Percentiles rank a stretch among this genome's conserved stretches.
Evolutionary conservation across 2,888 invertebrate species (phyloP).

Genomic region (Drosophila merina): DNA sequence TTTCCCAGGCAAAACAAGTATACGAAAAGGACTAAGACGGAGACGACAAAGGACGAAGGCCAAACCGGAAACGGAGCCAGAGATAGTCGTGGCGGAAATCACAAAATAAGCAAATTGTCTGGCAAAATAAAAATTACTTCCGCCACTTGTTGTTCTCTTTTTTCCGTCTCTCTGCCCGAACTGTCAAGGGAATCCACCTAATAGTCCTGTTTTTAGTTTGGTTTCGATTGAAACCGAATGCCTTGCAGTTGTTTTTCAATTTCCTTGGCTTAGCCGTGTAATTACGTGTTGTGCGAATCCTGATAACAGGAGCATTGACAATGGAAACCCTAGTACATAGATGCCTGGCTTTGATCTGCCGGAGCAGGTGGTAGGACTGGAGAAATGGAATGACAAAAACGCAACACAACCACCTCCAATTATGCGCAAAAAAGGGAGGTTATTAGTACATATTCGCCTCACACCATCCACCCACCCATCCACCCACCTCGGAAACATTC

Average conservation of each 20-base stretch:
- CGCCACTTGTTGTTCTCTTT: slow-evolving; percentile 64
- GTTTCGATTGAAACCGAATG: slow-evolving; percentile 5
- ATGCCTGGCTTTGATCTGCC: slow-evolving; percentile 63
- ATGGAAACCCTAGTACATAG: slow-evolving; percentile 65
- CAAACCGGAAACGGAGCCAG: slow-evolving; percentile 72
- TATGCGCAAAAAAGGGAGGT: slow-evolving; percentile 45
- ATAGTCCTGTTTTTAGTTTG: neutral
- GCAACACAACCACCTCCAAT: slow-evolving; percentile 57
- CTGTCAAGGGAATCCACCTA: neutral
- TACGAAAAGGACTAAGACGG: slow-evolving; percentile 11
- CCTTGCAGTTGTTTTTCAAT: slow-evolving; percentile 3
- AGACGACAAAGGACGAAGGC: slow-evolving; percentile 26
- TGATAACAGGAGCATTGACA: slow-evolving; percentile 41
- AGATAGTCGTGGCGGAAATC: slow-evolving; percentile 80
- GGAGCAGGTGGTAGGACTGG: slow-evolving; percentile 29
- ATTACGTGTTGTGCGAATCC: slow-evolving; percentile 8
- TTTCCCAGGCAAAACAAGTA: slow-evolving; percentile 12
- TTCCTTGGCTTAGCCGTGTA: slow-evolving; percentile 16
- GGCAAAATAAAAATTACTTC: slow-evolving; percentile 84
- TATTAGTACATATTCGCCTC: slow-evolving; percentile 54
- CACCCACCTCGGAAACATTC: slow-evolving; percentile 48
- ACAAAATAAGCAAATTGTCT: slow-evolving; percentile 84
- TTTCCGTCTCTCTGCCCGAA: neutral
- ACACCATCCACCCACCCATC: neutral
- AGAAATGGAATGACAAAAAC: slow-evolving; percentile 57